Base-by-base conservation (phyloP, 2,888 invertebrate species). In the Lathronympha strigana region DNA sequence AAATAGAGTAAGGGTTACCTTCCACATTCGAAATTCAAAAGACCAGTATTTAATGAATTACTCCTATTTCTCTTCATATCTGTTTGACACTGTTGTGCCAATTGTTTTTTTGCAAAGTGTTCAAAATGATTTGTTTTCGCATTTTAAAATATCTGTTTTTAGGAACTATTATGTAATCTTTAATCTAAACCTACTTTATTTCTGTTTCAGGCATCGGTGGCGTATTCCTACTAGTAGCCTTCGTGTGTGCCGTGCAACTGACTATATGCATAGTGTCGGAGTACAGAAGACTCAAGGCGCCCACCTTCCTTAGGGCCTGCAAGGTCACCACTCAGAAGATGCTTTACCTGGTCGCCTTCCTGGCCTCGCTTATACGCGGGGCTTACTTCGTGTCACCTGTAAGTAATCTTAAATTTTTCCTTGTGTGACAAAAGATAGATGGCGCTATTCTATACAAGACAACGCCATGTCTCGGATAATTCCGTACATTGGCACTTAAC, bases 351-450 rank as follows among this genome's bases (percentile, higher is more conserved):
- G 95, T 98, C 72, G 96, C 96, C 36, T 97, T 97, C 86, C 92
- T 98, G 55, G 98, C 98, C 0, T 95, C 97, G 15, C 93, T 96
- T 11, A 94, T 98, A 63, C 92, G 98, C 54, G 98, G 97, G 49
- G 97, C 97, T 2, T 98, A 97, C 88, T 98, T 98, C 79, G 96
- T 97, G 45, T 96, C 96, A 45, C 97, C 97, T 80, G 97, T 97
- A 88, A 94, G 95, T 92, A 28, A 19, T 5, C 11, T 33, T 3
- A 11, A 33, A 9, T 8, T n/a, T n/a, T n/a, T n/a, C n/a, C n/a
- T n/a, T n/a, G n/a, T n/a, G n/a, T n/a, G n/a, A n/a, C n/a, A n/a
- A n/a, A n/a, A n/a, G n/a, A n/a, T n/a, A n/a, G n/a, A n/a, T n/a
- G n/a, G n/a, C n/a, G n/a, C n/a, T n/a, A n/a, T n/a, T n/a, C n/a